These are phyloP conservation scores for Planococcus citri DNA, from an alignment of 1,140 invertebrate species.

Conservation along the genomic window DNA sequence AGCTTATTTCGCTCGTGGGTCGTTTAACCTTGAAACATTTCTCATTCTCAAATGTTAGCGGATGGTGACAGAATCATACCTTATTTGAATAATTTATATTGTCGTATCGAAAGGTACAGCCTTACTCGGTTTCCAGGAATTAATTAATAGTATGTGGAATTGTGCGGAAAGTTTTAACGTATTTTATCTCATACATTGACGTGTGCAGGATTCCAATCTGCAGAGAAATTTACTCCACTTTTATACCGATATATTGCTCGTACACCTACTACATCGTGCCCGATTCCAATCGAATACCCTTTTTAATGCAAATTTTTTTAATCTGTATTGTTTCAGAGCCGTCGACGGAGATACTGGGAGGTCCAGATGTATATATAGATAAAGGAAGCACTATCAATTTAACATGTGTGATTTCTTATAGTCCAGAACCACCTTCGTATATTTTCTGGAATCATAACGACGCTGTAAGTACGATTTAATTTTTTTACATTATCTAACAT, in stretches of 20 bases:
- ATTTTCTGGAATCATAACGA: conserved; percentile 89
- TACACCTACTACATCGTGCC: too few relatives aligned
- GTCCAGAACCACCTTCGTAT: conserved; percentile 79
- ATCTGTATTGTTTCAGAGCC: conserved; percentile 57
- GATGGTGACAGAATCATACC: background rate
- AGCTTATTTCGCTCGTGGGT: background rate
- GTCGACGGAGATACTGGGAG: conserved; percentile 74
- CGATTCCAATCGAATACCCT: too few relatives aligned
- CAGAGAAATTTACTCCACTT: too few relatives aligned
- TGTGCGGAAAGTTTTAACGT: too few relatives aligned
- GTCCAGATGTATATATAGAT: conserved; percentile 79
- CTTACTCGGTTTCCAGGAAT: too few relatives aligned
- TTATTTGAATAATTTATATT: background rate
- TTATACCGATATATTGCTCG: too few relatives aligned
- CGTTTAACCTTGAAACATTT: background rate
- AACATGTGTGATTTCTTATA: conserved; percentile 77
- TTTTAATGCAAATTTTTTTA: conserved; percentile 9
- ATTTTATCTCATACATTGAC: too few relatives aligned
- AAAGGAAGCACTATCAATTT: conserved; percentile 84
- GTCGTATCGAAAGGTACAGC: background rate
- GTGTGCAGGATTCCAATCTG: too few relatives aligned
- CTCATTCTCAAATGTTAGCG: background rate
- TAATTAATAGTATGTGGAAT: too few relatives aligned
- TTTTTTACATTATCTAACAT: too few relatives aligned
- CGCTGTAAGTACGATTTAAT: conserved; percentile 48